These are phyloP conservation scores for Sitta carolinensis DNA, from an alignment of 2,797 vertebrate genomes.

Conservation along the genomic window DNA sequence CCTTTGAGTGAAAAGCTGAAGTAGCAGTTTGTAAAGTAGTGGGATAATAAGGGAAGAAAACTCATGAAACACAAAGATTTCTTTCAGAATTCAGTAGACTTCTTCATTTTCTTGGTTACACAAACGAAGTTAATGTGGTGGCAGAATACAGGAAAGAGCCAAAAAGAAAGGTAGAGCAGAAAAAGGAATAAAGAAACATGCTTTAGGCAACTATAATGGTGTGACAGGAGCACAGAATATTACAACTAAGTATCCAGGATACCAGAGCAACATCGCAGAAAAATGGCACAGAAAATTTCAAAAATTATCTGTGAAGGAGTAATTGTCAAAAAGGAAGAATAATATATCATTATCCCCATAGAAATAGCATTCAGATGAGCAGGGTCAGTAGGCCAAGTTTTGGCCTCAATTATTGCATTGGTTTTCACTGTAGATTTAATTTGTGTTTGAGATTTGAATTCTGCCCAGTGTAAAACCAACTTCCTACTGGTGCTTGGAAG, in stretches of 20 bases:
- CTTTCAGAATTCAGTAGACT: constrained; percentile 32
- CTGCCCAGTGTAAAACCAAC: not conserved
- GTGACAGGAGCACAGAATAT: constrained; percentile 7
- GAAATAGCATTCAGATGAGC: constrained; percentile 45
- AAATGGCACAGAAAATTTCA: constrained; percentile 9
- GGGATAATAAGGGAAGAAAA: constrained; percentile 7
- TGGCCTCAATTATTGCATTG: not conserved
- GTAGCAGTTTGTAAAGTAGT: constrained; percentile 1
- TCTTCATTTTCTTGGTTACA: constrained; percentile 47
- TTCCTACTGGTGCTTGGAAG: not conserved
- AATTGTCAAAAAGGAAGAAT: constrained; percentile 46
- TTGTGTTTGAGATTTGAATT: not conserved
- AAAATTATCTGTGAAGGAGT: constrained; percentile 49
- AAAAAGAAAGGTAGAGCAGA: constrained; percentile 26
- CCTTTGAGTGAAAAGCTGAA: constrained; percentile 23
- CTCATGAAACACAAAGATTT: constrained; percentile 31
- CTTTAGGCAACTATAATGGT: constrained; percentile 36
- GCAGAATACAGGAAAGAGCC: constrained; percentile 1
- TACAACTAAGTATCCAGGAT: constrained; percentile 51
- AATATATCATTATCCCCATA: constrained; percentile 4
- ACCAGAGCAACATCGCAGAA: constrained; percentile 22
- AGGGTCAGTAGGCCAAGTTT: constrained; percentile 39
- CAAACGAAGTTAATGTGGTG: constrained; percentile 40
- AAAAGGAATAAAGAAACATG: constrained; percentile 32
- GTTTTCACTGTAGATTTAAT: constrained; percentile 24